Percentiles rank a stretch among this genome's conserved stretches.
phyloP scores from a whole-genome alignment of 2,888 invertebrate genomes.

The Atherix ibis region DNA sequence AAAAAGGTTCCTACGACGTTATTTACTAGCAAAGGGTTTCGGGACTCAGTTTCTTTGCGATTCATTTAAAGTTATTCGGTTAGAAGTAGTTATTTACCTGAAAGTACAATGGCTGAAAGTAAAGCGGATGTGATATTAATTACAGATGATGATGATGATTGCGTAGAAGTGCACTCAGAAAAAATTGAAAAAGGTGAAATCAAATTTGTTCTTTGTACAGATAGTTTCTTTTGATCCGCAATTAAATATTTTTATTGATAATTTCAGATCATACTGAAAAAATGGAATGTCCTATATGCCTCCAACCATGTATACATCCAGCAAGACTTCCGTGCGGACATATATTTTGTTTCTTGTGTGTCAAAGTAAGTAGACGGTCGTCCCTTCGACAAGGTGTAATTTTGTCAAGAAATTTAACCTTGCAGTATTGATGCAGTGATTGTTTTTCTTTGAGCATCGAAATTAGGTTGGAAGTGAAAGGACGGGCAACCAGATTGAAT shows the following conservation, averaged over 20 bases:
- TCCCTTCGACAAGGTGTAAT: no score
- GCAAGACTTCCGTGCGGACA: slow-evolving; percentile 87
- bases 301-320: slow-evolving; percentile 83
- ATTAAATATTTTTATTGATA: not conserved
- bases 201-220: not conserved
- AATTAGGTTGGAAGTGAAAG: slow-evolving; percentile 8
- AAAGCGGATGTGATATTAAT: slow-evolving; percentile 2
- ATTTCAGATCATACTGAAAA: slow-evolving; percentile 12
- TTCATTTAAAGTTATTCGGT: no score
- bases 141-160: slow-evolving; percentile 4
- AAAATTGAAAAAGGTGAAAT: slow-evolving; percentile 5
- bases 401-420: no score
- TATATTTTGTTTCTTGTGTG: slow-evolving; percentile 88
- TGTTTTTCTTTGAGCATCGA: no score
- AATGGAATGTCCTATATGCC: slow-evolving; percentile 79
- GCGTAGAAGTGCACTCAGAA: not conserved
- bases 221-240: not conserved
- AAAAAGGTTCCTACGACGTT: no score
- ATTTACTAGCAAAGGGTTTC: no score
- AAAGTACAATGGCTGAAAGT: slow-evolving; percentile 6
- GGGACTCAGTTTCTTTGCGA: no score
- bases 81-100: no score
- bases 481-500: not conserved
- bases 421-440: no score
- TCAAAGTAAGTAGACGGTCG: slow-evolving; percentile 51